phyloP scores from a whole-genome alignment of 1,140 invertebrate species.

The Orchesella cincta region DNA sequence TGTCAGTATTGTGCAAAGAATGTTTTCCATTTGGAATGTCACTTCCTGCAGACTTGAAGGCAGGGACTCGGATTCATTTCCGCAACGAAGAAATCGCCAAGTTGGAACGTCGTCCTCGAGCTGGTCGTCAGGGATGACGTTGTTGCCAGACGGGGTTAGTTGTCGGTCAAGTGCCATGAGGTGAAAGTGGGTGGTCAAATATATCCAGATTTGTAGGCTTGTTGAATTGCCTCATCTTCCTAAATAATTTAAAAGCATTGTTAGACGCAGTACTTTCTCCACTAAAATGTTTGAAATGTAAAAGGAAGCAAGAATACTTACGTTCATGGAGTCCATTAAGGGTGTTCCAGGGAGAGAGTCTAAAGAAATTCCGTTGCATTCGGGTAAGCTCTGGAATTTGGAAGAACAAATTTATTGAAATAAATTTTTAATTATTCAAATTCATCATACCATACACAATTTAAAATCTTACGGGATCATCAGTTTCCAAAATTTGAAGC shows the following conservation, averaged over 20 bases:
- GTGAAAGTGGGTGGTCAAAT: constrained; percentile 40
- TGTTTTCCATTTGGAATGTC: constrained; percentile 32
- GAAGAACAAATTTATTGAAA: background rate
- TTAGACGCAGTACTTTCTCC: background rate
- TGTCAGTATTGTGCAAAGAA: constrained; percentile 42
- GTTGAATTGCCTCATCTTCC: background rate
- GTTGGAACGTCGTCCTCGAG: background rate
- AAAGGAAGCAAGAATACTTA: too few species aligned
- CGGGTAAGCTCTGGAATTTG: constrained; percentile 28
- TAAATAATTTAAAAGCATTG: background rate
- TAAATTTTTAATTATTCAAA: background rate
- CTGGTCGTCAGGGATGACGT: constrained; percentile 16
- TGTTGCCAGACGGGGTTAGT: background rate
- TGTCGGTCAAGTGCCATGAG: constrained; percentile 42
- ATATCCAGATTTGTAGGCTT: constrained; percentile 39
- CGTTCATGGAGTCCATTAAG: constrained; percentile 21
- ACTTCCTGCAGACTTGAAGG: background rate
- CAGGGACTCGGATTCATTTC: constrained; percentile 34
- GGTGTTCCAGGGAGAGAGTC: constrained; percentile 34
- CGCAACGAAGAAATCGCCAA: constrained; percentile 36
- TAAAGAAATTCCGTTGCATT: constrained; percentile 37
- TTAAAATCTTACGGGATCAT: constrained; percentile 35
- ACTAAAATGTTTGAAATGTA: background rate
- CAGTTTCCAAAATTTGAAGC: constrained; percentile 6
- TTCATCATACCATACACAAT: background rate